Conservation (phyloP, 2,797 vertebrate species). For the Chromis chromis region DNA sequence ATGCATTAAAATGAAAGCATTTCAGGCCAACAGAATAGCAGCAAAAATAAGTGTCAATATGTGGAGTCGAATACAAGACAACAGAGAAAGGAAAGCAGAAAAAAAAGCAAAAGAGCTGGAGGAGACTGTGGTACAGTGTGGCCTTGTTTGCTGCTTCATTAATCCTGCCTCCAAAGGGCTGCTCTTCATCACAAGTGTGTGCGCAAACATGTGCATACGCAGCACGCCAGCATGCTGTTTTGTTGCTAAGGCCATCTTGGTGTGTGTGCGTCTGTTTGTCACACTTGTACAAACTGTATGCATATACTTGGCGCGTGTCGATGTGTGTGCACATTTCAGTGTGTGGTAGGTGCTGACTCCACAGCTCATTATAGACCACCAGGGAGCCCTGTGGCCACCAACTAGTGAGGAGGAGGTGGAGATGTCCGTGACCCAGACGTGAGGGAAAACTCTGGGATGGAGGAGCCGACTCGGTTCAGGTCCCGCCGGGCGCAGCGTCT, state of each 20-base stretch:
- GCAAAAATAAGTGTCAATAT: background rate
- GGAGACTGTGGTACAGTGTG: conserved; percentile 35
- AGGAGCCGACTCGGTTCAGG: conserved; percentile 22
- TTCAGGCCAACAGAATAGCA: background rate
- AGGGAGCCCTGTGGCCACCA: conserved; percentile 43
- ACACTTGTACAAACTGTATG: conserved; percentile 1
- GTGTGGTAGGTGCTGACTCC: conserved; percentile 44
- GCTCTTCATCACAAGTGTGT: conserved; percentile 27
- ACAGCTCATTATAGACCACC: conserved; percentile 62
- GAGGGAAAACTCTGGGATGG: conserved; percentile 33
- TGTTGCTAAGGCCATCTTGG: background rate
- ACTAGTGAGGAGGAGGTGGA: conserved; percentile 31
- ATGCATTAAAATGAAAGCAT: background rate
- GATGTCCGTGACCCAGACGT: conserved; percentile 55
- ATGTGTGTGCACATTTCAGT: background rate
- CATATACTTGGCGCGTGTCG: background rate
- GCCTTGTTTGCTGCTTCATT: conserved; percentile 70
- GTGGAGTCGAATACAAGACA: conserved; percentile 5
- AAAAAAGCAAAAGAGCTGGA: conserved; percentile 7
- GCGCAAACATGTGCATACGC: conserved; percentile 1
- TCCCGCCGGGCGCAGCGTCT: conserved; percentile 30
- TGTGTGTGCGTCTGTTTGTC: background rate
- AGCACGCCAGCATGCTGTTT: background rate
- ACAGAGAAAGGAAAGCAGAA: background rate
- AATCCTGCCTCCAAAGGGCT: conserved; percentile 52